phyloP scores from a whole-genome alignment of 2,888 invertebrate species.

The Teleogryllus oceanicus region DNA sequence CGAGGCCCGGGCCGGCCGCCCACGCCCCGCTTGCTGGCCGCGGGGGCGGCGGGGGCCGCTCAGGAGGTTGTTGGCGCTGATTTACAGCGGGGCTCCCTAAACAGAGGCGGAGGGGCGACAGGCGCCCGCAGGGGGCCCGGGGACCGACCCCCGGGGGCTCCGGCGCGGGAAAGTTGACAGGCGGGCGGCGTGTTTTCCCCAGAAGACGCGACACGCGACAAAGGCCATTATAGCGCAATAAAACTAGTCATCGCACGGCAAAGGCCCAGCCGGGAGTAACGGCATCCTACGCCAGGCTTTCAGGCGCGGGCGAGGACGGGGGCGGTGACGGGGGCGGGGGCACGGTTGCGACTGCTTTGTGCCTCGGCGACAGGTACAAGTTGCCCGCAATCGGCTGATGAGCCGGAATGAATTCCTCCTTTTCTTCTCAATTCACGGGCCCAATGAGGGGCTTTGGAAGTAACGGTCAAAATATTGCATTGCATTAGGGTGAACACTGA shows the following conservation, averaged over 20 bases:
- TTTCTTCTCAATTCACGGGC: background rate
- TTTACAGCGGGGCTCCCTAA: background rate
- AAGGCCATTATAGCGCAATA: constrained; percentile 7
- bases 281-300: background rate
- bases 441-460: background rate
- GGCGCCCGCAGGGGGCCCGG: background rate
- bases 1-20: too few relatives aligned
- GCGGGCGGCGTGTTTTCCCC: background rate
- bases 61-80: background rate
- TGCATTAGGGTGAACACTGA: background rate
- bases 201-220: background rate
- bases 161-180: background rate
- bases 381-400: background rate
- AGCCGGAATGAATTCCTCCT: constrained; percentile 6
- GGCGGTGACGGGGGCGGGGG: background rate
- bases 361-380: background rate
- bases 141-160: background rate
- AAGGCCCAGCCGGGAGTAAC: background rate
- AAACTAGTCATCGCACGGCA: background rate
- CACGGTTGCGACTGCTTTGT: background rate
- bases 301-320: background rate
- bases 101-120: background rate
- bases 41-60: background rate
- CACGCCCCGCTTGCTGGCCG: too few relatives aligned
- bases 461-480: constrained; percentile 2